Base-by-base conservation (phyloP, 1,140 invertebrate genomes). In the Scaptomyza graminum region DNA sequence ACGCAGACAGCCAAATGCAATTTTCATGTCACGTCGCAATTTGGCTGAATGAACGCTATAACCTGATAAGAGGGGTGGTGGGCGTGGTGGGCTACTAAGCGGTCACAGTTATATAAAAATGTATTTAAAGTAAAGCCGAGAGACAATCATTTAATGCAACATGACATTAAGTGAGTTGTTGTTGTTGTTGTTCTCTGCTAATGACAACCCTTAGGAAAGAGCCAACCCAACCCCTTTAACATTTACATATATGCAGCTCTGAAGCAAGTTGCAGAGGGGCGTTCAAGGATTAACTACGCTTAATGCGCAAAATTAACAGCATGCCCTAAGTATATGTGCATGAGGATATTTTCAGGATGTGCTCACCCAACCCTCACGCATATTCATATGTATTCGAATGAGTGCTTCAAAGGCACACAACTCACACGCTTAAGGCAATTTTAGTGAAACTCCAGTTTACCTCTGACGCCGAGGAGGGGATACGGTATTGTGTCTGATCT, bases 291-390 rank as follows among this genome's bases (percentile, higher is more conserved):
- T 87, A 88, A 88, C 80, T 83, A 78, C 83, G 83, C 76, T 87
- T 87, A 87, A 87, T 87, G 83, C 71, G 79, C 83, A 82, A 87
- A 87, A 88, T 87, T 88, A 87, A 87, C 83, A 81, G 65, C 83
- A 79, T 82, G 81, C 76, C 79, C 31, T 9, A 9, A 34, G 7
- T 34, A 9, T 39, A 39, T 75, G 80, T 63, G 71, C 65, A 74
- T 63, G 41, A 66, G 69, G 63, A 74, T 79, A 41, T 47, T 54
- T 47, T 64, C 61, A 68, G 70, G 51, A 62, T 55, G 46, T 44
- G 50, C 44, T 50, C 46, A 44, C 47, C 15, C 22, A 41, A 15
- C 60, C 50, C 39, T 22, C 34, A 11, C 44, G 49, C 46, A 18
- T 50, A 51, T 54, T 31, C 61, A 46, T 41, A 63, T 71, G 61